Conservation (phyloP, 2,888 invertebrate species). For the Glaucopsyche alexis region DNA sequence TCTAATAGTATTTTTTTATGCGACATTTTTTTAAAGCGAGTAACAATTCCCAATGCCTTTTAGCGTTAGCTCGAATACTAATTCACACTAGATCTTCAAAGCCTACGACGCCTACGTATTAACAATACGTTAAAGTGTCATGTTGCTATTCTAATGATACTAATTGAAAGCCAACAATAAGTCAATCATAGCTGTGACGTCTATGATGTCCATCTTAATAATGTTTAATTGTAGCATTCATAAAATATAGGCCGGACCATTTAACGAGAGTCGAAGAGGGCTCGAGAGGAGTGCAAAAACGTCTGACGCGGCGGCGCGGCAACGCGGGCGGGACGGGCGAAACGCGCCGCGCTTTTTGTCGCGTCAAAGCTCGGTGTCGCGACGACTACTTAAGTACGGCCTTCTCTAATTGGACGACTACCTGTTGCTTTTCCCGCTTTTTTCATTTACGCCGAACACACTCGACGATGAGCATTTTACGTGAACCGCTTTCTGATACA, state of each 20-base stretch:
- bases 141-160: constrained; percentile 45
- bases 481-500: constrained; percentile 62
- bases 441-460: constrained; percentile 57
- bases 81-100: too few relatives aligned
- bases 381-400: constrained; percentile 65
- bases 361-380: constrained; percentile 71
- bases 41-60: too few relatives aligned
- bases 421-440: constrained; percentile 72
- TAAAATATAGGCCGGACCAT: constrained; percentile 36
- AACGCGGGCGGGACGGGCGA: constrained; percentile 53
- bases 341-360: constrained; percentile 68
- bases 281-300: constrained; percentile 60
- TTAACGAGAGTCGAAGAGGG: constrained; percentile 62
- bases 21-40: too few relatives aligned
- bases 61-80: too few relatives aligned
- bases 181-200: constrained; percentile 5
- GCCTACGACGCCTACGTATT: too few relatives aligned
- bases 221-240: constrained; percentile 8
- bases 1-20: too few relatives aligned
- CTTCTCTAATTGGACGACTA: constrained; percentile 76
- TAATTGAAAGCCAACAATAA: constrained; percentile 41
- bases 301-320: constrained; percentile 50
- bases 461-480: constrained; percentile 60
- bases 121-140: not conserved
- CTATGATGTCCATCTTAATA: not conserved